phyloP scores from a whole-genome alignment of 2,113 vertebrate species.

The Triplophysa siluroides region DNA sequence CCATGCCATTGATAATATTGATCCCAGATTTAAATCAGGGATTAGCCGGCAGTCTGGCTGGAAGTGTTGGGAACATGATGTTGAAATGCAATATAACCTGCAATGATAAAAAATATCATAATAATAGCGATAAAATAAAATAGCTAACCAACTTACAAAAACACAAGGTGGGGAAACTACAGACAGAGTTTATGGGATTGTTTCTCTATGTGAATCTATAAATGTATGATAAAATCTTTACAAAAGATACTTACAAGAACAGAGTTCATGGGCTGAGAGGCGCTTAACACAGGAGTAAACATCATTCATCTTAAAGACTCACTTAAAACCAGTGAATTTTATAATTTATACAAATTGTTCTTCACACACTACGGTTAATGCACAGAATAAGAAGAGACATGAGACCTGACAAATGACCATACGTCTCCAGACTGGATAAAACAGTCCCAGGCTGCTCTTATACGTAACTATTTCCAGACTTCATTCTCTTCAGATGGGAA shows the following conservation, averaged over 20 bases:
- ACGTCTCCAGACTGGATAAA: not conserved
- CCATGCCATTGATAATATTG: not conserved
- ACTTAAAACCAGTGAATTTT: not conserved
- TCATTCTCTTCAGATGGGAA: conserved; percentile 1
- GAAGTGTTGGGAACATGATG: conserved; percentile 1
- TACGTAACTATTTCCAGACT: not conserved
- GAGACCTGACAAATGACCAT: conserved; percentile 10
- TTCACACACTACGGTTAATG: not conserved
- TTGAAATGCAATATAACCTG: not conserved
- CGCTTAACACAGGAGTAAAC: no score
- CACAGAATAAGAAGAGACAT: not conserved
- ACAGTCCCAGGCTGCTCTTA: not conserved
- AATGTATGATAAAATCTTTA: not conserved
- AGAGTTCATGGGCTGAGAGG: no score
- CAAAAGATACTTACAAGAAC: not conserved
- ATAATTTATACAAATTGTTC: not conserved
- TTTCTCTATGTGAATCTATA: not conserved
- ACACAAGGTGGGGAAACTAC: no score
- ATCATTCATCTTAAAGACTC: no score
- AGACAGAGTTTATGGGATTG: not conserved
- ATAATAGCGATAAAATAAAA: not conserved
- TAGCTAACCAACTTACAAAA: no score
- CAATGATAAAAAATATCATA: not conserved
- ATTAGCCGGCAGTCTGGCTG: not conserved
- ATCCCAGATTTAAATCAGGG: not conserved